Evolutionary conservation across 2,113 vertebrate species (phyloP), one percentile per base, ranked within the genome.

Genomic region (Eonycteris spelaea): DNA sequence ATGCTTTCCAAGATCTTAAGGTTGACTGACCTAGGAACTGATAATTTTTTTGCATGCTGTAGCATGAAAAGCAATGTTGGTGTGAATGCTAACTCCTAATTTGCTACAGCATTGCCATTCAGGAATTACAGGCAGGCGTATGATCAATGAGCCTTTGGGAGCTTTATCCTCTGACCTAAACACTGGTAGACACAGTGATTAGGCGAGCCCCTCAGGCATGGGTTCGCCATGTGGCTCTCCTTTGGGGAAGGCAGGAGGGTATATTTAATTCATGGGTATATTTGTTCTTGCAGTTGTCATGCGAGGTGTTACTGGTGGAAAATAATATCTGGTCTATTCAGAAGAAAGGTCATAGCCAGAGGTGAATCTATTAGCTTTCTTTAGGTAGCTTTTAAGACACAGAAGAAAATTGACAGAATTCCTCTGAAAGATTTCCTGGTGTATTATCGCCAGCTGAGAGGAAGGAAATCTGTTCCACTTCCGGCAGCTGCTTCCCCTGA

Each of bases 391-490:
- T 22, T 24, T 63, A 78, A 89, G 33, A 94, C 40, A 82, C 40
- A 51, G 51, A 88, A 90, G 75, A 59, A 80, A 94, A 84, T 6
- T 18, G 75, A 65, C 30, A 89, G 77, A 35, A 95, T 93, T 86
- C 13, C 51, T 91, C 18, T 63, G 77, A 67, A 45, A 28, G 26
- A 55, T 61, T 97, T 97, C 79, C 79, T 59, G 45, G 38, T 38
- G 71, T 4, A 15, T 53, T 61, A 38, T 83, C 6, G 0, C 75
- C 82, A 67, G 45, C 51, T 3, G n/a, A 45, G 68, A 95, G 38
- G 70, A 83, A 35, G 57, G 45, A 96, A 92, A 75, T 92, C 21
- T 74, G 68, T 68, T 74, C 28, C n/a, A 78, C 40, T 88, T 97
- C 67, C 48, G 11, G 80, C 89, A 97, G 85, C 71, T 68, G 82